These are phyloP conservation scores for Phenganax marumi DNA, from an alignment of 92 coral and sea anemone species.

Conservation along the genomic window DNA sequence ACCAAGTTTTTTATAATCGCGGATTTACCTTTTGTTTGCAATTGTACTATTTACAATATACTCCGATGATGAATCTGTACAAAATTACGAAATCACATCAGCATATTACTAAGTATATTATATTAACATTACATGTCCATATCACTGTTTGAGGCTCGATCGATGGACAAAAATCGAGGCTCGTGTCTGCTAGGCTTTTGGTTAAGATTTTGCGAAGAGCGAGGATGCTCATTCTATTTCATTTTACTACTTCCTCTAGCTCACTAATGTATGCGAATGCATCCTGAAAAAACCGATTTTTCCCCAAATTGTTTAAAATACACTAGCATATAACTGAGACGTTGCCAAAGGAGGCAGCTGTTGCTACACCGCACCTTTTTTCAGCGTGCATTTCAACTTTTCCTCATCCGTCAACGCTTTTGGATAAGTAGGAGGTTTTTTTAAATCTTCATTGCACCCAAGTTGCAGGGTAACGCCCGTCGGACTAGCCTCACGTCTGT, in stretches of 20 bases:
- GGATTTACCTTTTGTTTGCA: constrained; percentile 18
- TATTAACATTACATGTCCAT: neutral
- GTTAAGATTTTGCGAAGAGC: no score
- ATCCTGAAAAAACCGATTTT: neutral
- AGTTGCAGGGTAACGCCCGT: constrained; percentile 7
- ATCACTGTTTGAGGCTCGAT: neutral
- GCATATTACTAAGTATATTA: neutral
- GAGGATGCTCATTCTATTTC: no score
- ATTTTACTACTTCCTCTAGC: no score
- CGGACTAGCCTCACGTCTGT: neutral
- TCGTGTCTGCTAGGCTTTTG: no score
- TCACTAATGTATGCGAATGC: neutral
- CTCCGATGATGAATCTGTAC: neutral
- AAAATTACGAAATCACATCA: neutral
- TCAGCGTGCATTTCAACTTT: neutral
- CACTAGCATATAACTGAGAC: neutral
- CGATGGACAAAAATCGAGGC: no score
- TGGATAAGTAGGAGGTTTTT: neutral
- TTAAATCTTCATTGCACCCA: neutral
- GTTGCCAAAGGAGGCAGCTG: no score
- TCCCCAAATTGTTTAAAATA: neutral
- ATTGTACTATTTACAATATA: neutral
- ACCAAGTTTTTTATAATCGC: neutral
- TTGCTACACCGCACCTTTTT: constrained; percentile 1
- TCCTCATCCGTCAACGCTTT: neutral